These are phyloP conservation scores for Macroramphosus scolopax DNA, from an alignment of 2,797 vertebrate species.

Conservation along the genomic window DNA sequence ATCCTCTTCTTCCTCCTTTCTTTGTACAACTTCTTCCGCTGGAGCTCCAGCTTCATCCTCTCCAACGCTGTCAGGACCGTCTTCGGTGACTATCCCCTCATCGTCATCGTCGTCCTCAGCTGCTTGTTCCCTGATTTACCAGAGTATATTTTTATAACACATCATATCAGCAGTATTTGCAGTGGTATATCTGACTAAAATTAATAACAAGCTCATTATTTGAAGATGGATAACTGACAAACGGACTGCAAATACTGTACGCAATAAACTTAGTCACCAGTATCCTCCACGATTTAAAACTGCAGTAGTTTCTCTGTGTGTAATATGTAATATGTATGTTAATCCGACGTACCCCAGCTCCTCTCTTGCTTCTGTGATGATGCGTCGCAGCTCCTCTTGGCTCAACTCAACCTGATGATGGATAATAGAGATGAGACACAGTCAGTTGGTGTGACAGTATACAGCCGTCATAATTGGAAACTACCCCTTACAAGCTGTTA, in stretches of 20 bases:
- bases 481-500: too few relatives aligned
- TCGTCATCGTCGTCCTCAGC: slow-evolving; percentile 74
- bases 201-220: too few relatives aligned
- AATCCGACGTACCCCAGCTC: slow-evolving; percentile 65
- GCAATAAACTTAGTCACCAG: too few relatives aligned
- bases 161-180: background rate
- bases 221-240: too few relatives aligned
- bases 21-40: slow-evolving; percentile 46
- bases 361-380: slow-evolving; percentile 77
- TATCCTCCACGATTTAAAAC: too few relatives aligned
- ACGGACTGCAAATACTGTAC: too few relatives aligned
- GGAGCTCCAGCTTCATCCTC: slow-evolving; percentile 22
- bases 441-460: background rate
- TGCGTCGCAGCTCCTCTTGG: slow-evolving; percentile 79
- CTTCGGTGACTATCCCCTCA: slow-evolving; percentile 58
- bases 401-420: slow-evolving; percentile 75
- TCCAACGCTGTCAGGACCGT: slow-evolving; percentile 21
- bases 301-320: too few relatives aligned
- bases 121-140: slow-evolving; percentile 66
- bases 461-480: too few relatives aligned
- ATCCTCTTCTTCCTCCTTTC: slow-evolving; percentile 67
- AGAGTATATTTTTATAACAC: background rate
- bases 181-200: too few relatives aligned
- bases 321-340: background rate
- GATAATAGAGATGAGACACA: background rate